phyloP scores from a whole-genome alignment of 2,113 vertebrate species.

The Scartelaos histophorus region DNA sequence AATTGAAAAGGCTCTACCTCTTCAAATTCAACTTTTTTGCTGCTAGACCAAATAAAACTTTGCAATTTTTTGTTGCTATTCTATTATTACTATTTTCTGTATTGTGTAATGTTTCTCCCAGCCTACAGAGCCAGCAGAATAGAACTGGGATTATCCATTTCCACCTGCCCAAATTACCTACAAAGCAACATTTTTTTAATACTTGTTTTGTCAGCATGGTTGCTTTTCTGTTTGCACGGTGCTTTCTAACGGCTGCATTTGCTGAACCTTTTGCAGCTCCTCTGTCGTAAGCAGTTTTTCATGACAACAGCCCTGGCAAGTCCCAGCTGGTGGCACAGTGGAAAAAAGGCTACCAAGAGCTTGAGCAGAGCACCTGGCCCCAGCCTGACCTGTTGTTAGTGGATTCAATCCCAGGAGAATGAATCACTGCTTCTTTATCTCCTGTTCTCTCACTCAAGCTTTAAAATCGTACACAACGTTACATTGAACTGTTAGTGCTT shows the following conservation, averaged over 20 bases:
- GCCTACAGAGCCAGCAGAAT: background rate
- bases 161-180: conserved; percentile 23
- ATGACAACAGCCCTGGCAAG: conserved; percentile 20
- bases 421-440: conserved; percentile 32
- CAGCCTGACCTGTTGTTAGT: conserved; percentile 63
- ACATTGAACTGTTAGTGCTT: background rate
- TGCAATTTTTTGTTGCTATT: conserved; percentile 5
- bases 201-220: conserved; percentile 51
- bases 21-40: conserved; percentile 3
- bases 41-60: conserved; percentile 4
- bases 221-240: conserved; percentile 25
- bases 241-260: conserved; percentile 36
- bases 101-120: background rate
- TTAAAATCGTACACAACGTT: background rate
- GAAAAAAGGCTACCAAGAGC: conserved; percentile 58
- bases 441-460: conserved; percentile 3
- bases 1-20: background rate
- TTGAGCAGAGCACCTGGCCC: conserved; percentile 62
- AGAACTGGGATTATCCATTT: conserved; percentile 10
- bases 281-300: conserved; percentile 46
- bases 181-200: conserved; percentile 52
- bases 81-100: conserved; percentile 18
- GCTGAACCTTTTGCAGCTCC: conserved; percentile 23
- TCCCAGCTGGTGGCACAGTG: conserved; percentile 38
- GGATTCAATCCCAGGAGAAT: conserved; percentile 48